Percentiles rank a stretch among this genome's conserved stretches.
These are phyloP conservation scores for Drosophila tanythrix DNA, from an alignment of 2,888 invertebrate species.

Conservation along the genomic window DNA sequence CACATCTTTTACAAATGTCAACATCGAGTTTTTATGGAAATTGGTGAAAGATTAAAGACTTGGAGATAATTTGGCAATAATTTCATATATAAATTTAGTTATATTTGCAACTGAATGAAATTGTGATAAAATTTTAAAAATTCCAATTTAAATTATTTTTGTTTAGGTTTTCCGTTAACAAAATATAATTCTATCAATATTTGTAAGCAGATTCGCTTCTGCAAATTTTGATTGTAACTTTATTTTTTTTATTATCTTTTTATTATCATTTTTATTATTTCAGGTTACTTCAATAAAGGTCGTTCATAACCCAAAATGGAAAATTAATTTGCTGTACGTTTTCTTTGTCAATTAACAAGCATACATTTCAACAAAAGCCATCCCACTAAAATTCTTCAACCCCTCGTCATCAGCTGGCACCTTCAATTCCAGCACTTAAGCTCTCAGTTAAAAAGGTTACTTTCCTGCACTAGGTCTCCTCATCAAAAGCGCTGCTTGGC, in stretches of 20 bases:
- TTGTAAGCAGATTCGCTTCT: background rate
- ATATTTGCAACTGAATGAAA: background rate
- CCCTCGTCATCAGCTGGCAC: conserved; percentile 10
- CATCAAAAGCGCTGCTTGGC: conserved; percentile 56
- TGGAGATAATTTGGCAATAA: background rate
- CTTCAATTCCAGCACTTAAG: conserved; percentile 49
- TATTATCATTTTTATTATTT: background rate
- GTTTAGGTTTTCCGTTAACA: background rate
- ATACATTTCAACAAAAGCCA: conserved; percentile 13
- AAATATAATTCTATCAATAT: background rate
- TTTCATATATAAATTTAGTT: too few species aligned
- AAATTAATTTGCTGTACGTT: conserved; percentile 9
- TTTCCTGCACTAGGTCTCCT: conserved; percentile 60
- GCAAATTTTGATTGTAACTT: background rate
- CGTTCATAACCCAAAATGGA: background rate
- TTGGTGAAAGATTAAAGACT: background rate
- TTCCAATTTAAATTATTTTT: background rate
- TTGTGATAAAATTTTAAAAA: background rate
- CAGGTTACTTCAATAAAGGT: background rate
- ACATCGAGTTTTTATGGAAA: background rate
- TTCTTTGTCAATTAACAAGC: conserved; percentile 60
- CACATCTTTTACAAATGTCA: background rate
- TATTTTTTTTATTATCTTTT: too few species aligned
- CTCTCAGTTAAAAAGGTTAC: conserved; percentile 50
- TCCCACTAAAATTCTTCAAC: conserved; percentile 5